Evolutionary conservation across 2,888 invertebrate species (phyloP).

Genomic region (Hedya salicella): DNA sequence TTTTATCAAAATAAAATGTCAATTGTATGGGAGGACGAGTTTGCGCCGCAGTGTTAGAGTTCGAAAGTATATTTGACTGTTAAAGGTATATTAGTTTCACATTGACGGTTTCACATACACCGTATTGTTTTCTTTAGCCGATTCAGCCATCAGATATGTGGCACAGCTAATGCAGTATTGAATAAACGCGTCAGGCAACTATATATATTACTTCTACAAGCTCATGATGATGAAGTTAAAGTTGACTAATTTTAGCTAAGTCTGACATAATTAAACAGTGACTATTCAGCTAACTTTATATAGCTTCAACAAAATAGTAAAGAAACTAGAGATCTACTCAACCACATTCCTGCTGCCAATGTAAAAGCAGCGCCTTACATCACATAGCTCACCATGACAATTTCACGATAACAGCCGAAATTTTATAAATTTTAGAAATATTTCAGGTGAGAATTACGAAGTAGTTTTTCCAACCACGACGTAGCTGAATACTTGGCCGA

Average conservation of each 20-base stretch:
- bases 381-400: neutral
- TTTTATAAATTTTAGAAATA: neutral
- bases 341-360: neutral
- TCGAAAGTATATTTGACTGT: neutral
- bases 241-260: neutral
- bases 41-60: slow-evolving; percentile 51
- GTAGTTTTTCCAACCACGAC: neutral
- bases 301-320: neutral
- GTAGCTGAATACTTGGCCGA: neutral
- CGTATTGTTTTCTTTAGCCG: too few relatives aligned
- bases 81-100: too few relatives aligned
- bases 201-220: too few relatives aligned
- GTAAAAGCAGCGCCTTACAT: neutral
- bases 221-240: too few relatives aligned
- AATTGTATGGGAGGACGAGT: slow-evolving; percentile 66
- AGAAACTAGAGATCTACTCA: neutral
- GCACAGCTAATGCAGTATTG: too few relatives aligned
- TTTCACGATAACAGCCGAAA: neutral
- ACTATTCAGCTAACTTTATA: neutral
- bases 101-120: too few relatives aligned
- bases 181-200: too few relatives aligned
- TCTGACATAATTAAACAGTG: neutral
- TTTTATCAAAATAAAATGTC: slow-evolving; percentile 75
- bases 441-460: neutral
- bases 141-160: too few relatives aligned